Evolutionary conservation across 2,888 invertebrate genomes (phyloP).

Genomic region (Volucella inanis): DNA sequence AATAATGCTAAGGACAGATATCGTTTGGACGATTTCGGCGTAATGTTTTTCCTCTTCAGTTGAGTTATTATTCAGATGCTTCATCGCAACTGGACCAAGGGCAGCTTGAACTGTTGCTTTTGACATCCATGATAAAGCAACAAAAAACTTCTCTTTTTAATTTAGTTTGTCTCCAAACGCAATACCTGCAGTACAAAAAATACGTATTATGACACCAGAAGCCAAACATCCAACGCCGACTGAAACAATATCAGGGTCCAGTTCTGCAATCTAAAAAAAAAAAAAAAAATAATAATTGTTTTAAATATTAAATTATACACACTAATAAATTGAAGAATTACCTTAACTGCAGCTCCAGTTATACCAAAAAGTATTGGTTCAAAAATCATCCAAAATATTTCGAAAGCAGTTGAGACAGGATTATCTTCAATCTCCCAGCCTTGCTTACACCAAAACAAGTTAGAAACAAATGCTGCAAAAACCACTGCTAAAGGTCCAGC

Average conservation of each 20-base stretch:
- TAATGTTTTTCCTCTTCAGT: conserved; percentile 85
- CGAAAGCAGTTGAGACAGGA: conserved; percentile 93
- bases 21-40: conserved; percentile 89
- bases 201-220: conserved; percentile 87
- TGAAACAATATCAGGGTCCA: conserved; percentile 88
- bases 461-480: conserved; percentile 91
- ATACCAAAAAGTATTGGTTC: conserved; percentile 97
- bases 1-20: conserved; percentile 92
- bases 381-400: conserved; percentile 97
- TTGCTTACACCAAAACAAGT: conserved; percentile 91
- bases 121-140: conserved; percentile 96
- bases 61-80: conserved; percentile 84
- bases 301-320: neutral
- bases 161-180: conserved; percentile 92
- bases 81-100: conserved; percentile 90
- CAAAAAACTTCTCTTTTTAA: conserved; percentile 94
- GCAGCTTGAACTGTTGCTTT: conserved; percentile 99
- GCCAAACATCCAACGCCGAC: conserved; percentile 88
- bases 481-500: conserved; percentile 92
- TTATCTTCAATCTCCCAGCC: conserved; percentile 95
- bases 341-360: conserved; percentile 94
- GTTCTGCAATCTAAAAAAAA: conserved; percentile 85
- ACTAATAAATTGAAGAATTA: conserved; percentile 78
- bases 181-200: conserved; percentile 87
- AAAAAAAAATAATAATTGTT: neutral